Conservation (phyloP, 2,888 invertebrate genomes). For the Dasysyrphus tricinctus region DNA sequence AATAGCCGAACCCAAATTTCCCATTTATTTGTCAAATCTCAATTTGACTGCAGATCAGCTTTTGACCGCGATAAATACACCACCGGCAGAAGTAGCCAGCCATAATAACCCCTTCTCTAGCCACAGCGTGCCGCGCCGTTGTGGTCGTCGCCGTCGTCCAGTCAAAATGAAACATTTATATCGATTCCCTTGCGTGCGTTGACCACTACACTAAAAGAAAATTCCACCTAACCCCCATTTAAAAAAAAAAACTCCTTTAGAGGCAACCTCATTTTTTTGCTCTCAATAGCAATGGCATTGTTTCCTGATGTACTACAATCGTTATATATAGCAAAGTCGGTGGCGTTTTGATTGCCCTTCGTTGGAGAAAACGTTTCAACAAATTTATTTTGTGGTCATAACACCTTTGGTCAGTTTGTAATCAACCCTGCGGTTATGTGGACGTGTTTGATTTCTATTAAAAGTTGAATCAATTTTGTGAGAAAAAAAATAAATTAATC, state of each 20-base stretch:
- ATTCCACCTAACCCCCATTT: conserved; percentile 69
- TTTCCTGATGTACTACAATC: conserved; percentile 64
- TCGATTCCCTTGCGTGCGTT: conserved; percentile 79
- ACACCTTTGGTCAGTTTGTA: conserved; percentile 80
- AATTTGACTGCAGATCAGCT: background rate
- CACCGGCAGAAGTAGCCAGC: background rate
- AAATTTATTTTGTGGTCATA: conserved; percentile 70
- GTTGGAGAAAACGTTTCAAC: conserved; percentile 53
- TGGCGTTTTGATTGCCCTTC: conserved; percentile 65
- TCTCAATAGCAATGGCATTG: conserved; percentile 74
- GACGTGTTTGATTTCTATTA: conserved; percentile 62
- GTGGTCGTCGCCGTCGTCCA: conserved; percentile 25
- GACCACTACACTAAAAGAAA: conserved; percentile 77
- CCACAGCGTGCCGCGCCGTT: background rate
- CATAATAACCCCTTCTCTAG: background rate
- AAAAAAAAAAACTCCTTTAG: conserved; percentile 39
- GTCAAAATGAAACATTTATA: conserved; percentile 47
- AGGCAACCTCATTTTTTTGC: conserved; percentile 71
- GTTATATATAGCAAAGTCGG: conserved; percentile 75
- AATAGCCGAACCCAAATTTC: background rate
- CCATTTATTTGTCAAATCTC: background rate
- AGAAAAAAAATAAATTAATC: conserved; percentile 38
- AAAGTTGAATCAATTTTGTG: conserved; percentile 21
- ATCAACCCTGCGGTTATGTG: conserved; percentile 80
- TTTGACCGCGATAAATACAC: background rate